Percentiles rank a stretch among this genome's conserved stretches.
phyloP scores from a whole-genome alignment of 2,888 invertebrate genomes.

The Xestia c-nigrum region DNA sequence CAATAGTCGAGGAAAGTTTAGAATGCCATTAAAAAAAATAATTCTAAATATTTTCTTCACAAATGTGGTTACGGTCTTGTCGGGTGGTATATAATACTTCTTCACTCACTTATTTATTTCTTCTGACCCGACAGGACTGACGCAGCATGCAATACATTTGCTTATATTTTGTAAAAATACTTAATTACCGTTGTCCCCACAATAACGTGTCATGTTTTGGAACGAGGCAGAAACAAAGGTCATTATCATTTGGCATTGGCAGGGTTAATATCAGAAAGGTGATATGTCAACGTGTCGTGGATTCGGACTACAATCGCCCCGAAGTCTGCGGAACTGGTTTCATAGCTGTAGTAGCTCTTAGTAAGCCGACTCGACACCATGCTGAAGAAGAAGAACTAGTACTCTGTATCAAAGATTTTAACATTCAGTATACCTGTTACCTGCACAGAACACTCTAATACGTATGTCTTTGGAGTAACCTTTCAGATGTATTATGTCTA shows the following conservation, averaged over 20 bases:
- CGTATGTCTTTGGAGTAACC: conserved; percentile 47
- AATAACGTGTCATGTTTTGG: conserved; percentile 25
- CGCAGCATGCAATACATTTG: conserved; percentile 1
- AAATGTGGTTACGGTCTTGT: conserved; percentile 20
- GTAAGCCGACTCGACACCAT: conserved; percentile 13
- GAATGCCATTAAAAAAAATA: not conserved
- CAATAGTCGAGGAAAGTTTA: not conserved
- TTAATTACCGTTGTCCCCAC: not conserved
- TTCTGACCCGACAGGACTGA: conserved; percentile 2
- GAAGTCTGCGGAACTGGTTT: conserved; percentile 29
- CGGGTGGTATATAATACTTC: no score
- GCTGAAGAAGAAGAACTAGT: conserved; percentile 31
- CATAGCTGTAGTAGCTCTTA: conserved; percentile 42
- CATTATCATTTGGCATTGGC: conserved; percentile 42
- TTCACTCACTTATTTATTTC: not conserved
- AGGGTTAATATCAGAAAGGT: conserved; percentile 35
- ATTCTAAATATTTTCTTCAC: not conserved
- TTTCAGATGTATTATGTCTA: conserved; percentile 43
- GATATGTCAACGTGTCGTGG: conserved; percentile 35
- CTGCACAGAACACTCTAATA: conserved; percentile 42
- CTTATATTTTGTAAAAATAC: conserved; percentile 9
- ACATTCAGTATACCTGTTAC: conserved; percentile 37
- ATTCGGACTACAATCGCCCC: conserved; percentile 25
- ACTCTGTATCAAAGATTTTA: conserved; percentile 31
- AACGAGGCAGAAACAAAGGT: conserved; percentile 29